Conservation (phyloP, 2,888 invertebrate species). For the Eupithecia vulgata region DNA sequence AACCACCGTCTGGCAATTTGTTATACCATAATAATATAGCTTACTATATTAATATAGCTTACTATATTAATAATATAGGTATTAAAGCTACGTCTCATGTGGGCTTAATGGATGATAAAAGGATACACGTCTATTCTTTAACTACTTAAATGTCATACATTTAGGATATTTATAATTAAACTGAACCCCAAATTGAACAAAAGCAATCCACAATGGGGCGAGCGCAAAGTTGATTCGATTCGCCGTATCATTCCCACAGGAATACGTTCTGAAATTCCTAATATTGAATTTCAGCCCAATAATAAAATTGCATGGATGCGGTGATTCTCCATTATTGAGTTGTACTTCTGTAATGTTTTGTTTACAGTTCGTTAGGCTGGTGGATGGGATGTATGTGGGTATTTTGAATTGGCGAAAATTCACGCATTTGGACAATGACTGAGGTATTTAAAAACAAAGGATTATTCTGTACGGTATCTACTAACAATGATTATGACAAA, state of each 20-base stretch:
- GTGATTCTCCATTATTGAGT: slow-evolving; percentile 77
- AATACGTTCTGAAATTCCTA: slow-evolving; percentile 69
- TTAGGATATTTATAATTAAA: slow-evolving; percentile 25
- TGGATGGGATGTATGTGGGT: slow-evolving; percentile 42
- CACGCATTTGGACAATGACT: background rate
- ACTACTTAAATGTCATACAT: background rate
- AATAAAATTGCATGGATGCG: slow-evolving; percentile 79
- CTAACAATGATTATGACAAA: background rate
- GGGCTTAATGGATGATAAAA: background rate
- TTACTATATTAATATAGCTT: too few species aligned
- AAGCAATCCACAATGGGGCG: slow-evolving; percentile 31
- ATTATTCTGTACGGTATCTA: background rate
- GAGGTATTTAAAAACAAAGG: background rate
- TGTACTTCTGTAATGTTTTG: slow-evolving; percentile 55
- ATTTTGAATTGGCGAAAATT: background rate
- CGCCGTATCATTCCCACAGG: slow-evolving; percentile 62
- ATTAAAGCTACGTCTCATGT: too few species aligned
- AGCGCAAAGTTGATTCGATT: slow-evolving; percentile 69
- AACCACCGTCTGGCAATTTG: too few species aligned
- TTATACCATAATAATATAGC: too few species aligned
- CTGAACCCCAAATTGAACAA: slow-evolving; percentile 21
- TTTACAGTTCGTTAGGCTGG: slow-evolving; percentile 42
- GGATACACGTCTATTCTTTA: background rate
- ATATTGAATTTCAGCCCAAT: slow-evolving; percentile 66
- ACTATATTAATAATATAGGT: too few species aligned